Percentiles rank a stretch among this genome's conserved stretches.
phyloP scores from a whole-genome alignment of 1,140 invertebrate genomes.

The Cardiocondyla obscurior region DNA sequence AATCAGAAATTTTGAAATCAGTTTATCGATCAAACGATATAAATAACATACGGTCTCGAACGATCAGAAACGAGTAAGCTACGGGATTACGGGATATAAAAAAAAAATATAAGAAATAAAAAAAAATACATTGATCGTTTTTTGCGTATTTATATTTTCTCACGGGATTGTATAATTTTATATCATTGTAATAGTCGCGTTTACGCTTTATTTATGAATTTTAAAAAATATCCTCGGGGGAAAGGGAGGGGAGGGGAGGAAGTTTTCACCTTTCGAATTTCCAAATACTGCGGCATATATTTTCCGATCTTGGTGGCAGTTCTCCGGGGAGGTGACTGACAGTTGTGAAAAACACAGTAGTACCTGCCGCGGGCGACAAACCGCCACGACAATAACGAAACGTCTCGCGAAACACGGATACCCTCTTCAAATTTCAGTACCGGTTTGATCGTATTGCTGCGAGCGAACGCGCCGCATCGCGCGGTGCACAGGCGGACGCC shows the following conservation, averaged over 20 bases:
- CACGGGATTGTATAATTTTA: not conserved
- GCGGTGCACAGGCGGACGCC: constrained; percentile 36
- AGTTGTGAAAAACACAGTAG: constrained; percentile 38
- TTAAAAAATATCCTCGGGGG: not conserved
- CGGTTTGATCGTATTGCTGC: constrained; percentile 55
- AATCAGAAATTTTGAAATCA: not conserved
- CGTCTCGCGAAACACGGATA: constrained; percentile 43
- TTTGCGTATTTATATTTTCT: not conserved
- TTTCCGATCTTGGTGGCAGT: not conserved
- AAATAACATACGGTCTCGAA: not conserved
- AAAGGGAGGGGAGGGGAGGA: too few species aligned
- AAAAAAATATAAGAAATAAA: too few species aligned
- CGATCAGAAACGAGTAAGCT: not conserved
- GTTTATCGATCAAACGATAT: not conserved
- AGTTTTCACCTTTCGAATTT: not conserved
- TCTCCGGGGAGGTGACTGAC: constrained; percentile 17
- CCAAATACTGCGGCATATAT: not conserved
- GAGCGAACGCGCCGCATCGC: constrained; percentile 14
- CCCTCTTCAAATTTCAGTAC: constrained; percentile 55
- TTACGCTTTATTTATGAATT: not conserved
- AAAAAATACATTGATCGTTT: not conserved
- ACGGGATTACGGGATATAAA: not conserved
- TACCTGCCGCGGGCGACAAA: constrained; percentile 34
- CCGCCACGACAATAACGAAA: constrained; percentile 34
- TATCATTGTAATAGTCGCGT: not conserved